Base-by-base conservation (phyloP, 92 coral and sea anemone genomes). In the Virgularia gustaviana region DNA sequence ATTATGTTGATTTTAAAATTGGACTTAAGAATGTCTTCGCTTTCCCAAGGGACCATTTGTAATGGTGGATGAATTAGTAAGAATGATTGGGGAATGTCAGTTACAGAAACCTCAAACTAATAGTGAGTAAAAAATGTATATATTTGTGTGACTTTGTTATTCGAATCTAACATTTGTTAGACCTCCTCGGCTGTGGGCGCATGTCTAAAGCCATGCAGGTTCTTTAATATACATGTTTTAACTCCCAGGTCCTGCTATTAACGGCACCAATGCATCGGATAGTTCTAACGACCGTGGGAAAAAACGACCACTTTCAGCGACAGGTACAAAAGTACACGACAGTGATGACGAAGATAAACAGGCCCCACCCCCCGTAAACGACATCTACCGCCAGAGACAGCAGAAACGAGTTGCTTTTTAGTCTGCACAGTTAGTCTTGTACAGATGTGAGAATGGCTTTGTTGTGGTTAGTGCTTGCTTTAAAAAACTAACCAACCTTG, bases 361-460 rank as follows among this genome's bases (percentile, higher is more conserved):
- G 4, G 90, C 77, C n/a, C 80, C 82, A 30, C 99, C 94, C 5
- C 99, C 99, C 34, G 83, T 65, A 6, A 86, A 94, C 77, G 99
- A 94, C 70, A 94, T 94, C 65, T 94, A 94, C 60, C 90, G 99
- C 15, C 83, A 85, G 51, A 83, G 99, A 32, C 99, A 94, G 59
- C 99, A 94, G 76, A 94, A 94, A 47, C 73, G 95, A 80, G 90
- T 89, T 49, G 75, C 75, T 68, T 68, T 68, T 20, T 68, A 68
- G 45, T 9, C 52, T 57, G n/a, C n/a, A n/a, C n/a, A n/a, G n/a
- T n/a, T n/a, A n/a, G n/a, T n/a, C n/a, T n/a, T n/a, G n/a, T n/a
- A n/a, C n/a, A n/a, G n/a, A n/a, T n/a, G n/a, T n/a, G n/a, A n/a
- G n/a, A n/a, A n/a, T n/a, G n/a, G n/a, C n/a, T n/a, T n/a, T n/a